Base-by-base conservation (phyloP, 2,797 vertebrate species). In the Tapera naevia region DNA sequence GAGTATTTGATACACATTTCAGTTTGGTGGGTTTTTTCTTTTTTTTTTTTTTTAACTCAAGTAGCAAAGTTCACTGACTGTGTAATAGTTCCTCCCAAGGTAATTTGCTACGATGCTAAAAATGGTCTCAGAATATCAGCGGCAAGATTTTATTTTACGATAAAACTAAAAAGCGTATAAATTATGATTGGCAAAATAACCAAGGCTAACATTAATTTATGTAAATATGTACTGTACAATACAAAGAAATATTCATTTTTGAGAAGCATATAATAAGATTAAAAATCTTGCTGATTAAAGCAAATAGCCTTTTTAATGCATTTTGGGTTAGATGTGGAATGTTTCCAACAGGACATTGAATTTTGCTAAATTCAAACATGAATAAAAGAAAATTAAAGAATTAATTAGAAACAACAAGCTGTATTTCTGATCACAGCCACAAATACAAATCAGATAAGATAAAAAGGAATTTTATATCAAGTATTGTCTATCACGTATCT, bases 401-500 rank as follows among this genome's bases (percentile, higher is more conserved):
- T 96, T 93, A 93, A 95, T 97, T 96, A 95, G 93, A 97, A 98
- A 97, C 78, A 92, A 75, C 69, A 94, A 56, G 82, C 94, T 89
- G 96, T 94, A 97, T 94, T 97, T 97, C 97, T 98, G 97, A 97
- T 97, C 95, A 97, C 95, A 97, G 97, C 97, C 97, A 97, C 98
- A 97, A 98, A 98, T 97, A 98, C 96, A 98, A 98, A 98, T 97
- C 96, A 98, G 98, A 95, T 91, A 95, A 98, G 97, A 98, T 97
- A 97, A 98, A 98, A 98, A 97, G 97, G 98, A 98, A 98, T 98
- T 98, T 97, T 97, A 95, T 97, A 98, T 97, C 97, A 98, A 97
- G 96, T 97, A 97, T 98, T 98, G 98, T 98, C 98, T 98, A 97
- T 98, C 98, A 98, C 97, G 98, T 95, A 98, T 97, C 97, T 98